phyloP scores from a whole-genome alignment of 2,888 invertebrate species.

The Candidula unifasciata region DNA sequence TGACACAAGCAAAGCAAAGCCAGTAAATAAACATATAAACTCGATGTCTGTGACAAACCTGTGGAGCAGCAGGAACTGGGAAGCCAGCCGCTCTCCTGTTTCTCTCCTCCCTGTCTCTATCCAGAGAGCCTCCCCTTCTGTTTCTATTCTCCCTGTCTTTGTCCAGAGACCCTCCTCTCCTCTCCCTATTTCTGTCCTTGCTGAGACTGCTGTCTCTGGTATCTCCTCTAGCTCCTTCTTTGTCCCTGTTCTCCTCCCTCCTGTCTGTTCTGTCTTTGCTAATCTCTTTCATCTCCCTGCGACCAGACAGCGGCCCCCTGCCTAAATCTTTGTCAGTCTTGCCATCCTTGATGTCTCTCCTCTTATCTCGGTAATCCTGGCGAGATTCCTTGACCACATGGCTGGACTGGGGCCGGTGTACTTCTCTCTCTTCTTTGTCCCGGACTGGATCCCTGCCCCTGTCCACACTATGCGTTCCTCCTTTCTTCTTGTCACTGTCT shows the following conservation, averaged over 20 bases:
- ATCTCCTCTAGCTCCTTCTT: conserved; percentile 52
- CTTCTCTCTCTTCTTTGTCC: conserved; percentile 26
- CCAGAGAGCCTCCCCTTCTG: conserved; percentile 38
- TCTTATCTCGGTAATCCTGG: not conserved
- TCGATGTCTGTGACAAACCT: not conserved
- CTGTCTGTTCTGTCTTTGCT: conserved; percentile 36
- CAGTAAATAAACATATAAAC: too few relatives aligned
- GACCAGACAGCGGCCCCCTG: conserved; percentile 23
- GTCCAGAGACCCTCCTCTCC: conserved; percentile 39
- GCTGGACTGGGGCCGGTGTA: not conserved
- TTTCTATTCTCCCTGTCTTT: conserved; percentile 41
- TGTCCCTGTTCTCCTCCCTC: conserved; percentile 46
- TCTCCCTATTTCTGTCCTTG: conserved; percentile 39
- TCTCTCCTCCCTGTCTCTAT: conserved; percentile 37
- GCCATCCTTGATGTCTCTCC: conserved; percentile 36
- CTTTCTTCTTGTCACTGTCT: conserved; percentile 31
- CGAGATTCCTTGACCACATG: not conserved
- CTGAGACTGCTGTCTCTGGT: conserved; percentile 4
- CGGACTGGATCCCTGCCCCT: conserved; percentile 41
- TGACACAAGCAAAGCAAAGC: too few relatives aligned
- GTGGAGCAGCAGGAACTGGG: not conserved
- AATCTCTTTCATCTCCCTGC: conserved; percentile 10
- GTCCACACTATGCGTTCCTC: conserved; percentile 29
- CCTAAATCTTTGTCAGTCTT: conserved; percentile 45
- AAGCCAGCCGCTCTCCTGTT: conserved; percentile 27